These are phyloP conservation scores for Onychorhynchus coronatus DNA, from an alignment of 2,113 vertebrate species.

Conservation along the genomic window DNA sequence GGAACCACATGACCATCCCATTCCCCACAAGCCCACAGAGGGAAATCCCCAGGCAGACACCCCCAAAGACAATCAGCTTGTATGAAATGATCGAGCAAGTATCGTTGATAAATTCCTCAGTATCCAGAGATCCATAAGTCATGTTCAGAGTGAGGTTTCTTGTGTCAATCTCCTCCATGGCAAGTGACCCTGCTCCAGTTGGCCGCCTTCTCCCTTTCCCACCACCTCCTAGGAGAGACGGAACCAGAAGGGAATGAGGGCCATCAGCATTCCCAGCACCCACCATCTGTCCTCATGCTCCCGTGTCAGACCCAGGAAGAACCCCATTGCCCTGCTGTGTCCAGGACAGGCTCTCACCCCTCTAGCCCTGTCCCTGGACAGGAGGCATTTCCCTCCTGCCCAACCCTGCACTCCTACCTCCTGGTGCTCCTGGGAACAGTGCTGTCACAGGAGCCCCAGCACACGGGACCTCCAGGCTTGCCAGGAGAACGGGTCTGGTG, in stretches of 20 bases:
- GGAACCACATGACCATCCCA: constrained; percentile 43
- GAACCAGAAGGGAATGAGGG: neutral
- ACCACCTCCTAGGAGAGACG: neutral
- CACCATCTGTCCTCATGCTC: accelerated
- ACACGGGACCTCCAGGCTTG: neutral
- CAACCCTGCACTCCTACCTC: neutral
- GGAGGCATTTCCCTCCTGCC: neutral
- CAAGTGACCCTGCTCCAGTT: accelerated
- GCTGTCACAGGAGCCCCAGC: neutral
- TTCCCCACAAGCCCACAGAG: constrained; percentile 62
- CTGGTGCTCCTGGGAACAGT: neutral
- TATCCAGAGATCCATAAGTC: neutral
- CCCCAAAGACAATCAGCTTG: neutral
- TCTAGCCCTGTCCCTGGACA: neutral
- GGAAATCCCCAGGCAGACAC: neutral
- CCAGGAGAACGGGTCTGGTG: neutral
- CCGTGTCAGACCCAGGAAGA: accelerated
- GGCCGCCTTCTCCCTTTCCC: neutral
- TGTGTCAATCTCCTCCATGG: neutral
- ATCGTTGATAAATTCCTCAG: neutral
- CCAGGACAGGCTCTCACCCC: neutral
- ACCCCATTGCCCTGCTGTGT: accelerated
- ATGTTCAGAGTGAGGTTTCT: neutral
- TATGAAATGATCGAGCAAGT: neutral
- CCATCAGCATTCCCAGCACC: neutral